Conservation (phyloP, 1,140 invertebrate genomes). For the Bursaphelenchus mucronatus region DNA sequence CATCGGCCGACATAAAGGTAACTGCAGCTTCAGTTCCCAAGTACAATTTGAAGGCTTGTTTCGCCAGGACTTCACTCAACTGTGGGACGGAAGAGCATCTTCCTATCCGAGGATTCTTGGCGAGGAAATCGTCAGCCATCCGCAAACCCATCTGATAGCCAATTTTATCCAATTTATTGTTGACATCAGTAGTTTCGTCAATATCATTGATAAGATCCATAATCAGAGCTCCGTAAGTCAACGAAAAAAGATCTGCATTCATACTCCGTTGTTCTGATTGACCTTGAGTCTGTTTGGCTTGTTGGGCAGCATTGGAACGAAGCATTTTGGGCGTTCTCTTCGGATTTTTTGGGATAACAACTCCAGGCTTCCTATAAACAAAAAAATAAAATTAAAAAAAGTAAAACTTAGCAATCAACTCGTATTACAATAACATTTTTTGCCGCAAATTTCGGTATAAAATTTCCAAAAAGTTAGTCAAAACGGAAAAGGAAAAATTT, state of each 20-base stretch:
- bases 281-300: too few species aligned
- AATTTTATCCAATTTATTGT: conserved; percentile 66
- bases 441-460: too few species aligned
- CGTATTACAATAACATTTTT: too few species aligned
- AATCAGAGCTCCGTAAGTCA: conserved; percentile 95
- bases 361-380: too few species aligned
- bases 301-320: too few species aligned
- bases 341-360: too few species aligned
- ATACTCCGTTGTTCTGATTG: conserved; percentile 7
- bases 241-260: conserved; percentile 76
- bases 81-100: conserved; percentile 91
- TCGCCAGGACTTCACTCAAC: conserved; percentile 91
- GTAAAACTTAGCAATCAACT: too few species aligned
- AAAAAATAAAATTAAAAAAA: too few species aligned
- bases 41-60: conserved; percentile 59
- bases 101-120: conserved; percentile 75
- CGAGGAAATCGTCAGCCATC: conserved; percentile 93
- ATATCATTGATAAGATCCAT: conserved; percentile 93
- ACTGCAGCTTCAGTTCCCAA: conserved; percentile 63
- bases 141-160: conserved; percentile 92
- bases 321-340: too few species aligned
- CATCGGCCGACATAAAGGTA: conserved; percentile 69
- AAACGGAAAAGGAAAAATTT: too few species aligned
- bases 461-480: too few species aligned
- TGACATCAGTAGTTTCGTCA: conserved; percentile 86